A percentile compares a stretch with the other conserved stretches of the same genome.
These are phyloP conservation scores for Drosophila gunungcola DNA, from an alignment of 1,140 invertebrate species.

Conservation along the genomic window DNA sequence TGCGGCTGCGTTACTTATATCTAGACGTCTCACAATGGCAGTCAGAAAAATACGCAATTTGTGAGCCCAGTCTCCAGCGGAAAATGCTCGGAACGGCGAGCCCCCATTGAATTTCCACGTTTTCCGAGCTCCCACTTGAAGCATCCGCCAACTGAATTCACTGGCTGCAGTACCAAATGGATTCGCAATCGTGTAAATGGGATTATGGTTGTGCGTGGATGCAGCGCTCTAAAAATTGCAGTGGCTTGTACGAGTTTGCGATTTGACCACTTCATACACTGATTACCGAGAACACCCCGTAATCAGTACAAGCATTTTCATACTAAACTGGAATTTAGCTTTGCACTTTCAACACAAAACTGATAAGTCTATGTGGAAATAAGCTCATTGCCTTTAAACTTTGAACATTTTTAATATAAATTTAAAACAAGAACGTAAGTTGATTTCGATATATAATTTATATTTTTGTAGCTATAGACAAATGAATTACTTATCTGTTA, in stretches of 20 bases:
- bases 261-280: background rate
- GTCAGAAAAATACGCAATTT: constrained; percentile 53
- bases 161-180: constrained; percentile 11
- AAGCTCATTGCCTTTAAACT: too few relatives aligned
- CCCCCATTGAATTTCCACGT: constrained; percentile 27
- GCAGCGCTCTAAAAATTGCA: background rate
- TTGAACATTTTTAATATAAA: too few relatives aligned
- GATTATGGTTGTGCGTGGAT: constrained; percentile 6
- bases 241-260: too few relatives aligned
- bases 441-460: too few relatives aligned
- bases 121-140: constrained; percentile 16
- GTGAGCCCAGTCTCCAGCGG: constrained; percentile 9
- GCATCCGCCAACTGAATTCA: constrained; percentile 11
- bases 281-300: background rate
- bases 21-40: constrained; percentile 43
- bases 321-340: background rate
- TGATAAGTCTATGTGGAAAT: too few relatives aligned
- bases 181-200: constrained; percentile 18
- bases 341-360: too few relatives aligned
- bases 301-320: background rate
- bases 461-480: too few relatives aligned
- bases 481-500: too few relatives aligned
- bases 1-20: constrained; percentile 35
- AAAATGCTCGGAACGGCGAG: constrained; percentile 15
- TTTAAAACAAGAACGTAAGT: too few relatives aligned